Base-by-base conservation (phyloP, 2,797 vertebrate species). In the Brachyalestes nurse region DNA sequence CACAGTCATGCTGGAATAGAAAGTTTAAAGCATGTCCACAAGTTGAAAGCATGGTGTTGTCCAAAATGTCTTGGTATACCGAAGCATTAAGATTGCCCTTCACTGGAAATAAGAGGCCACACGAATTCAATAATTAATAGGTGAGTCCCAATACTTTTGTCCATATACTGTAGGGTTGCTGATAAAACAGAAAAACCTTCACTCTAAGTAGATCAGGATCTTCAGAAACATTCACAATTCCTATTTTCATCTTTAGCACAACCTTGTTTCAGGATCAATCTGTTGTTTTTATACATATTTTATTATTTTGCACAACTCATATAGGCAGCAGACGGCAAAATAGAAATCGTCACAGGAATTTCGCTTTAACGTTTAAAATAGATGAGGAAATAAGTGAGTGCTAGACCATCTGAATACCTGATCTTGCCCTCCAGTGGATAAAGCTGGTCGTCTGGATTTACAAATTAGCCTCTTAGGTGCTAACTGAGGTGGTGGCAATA, bases 381-480 rank as follows among this genome's bases (percentile, higher is more conserved):
- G 45, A 34, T 28, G 45, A 55, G 65, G 65, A 70, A 70, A 81
- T 42, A 23, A 53, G 28, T 76, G 65, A 53, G 45, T 9, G 7
- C 47, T n/a, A 64, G 21, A 7, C 17, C 28, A 34, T 21, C 34
- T 53, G 45, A 55, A 12, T 45, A 8, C 25, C 14, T 70, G 57
- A 74, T 58, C 28, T 42, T 14, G 55, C 23, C 40, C 34, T 34
- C 53, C 58, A 66, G 38, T 42, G 61, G 21, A 77, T 60, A 77
- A 72, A 72, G 80, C 51, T 67, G 75, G 75, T n/a, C 17, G 23
- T 42, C 49, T 82, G 62, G 62, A 60, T 74, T 74, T 60, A 38
- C 74, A 77, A 77, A 72, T 81, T 34, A 42, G 16, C 38, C 60
- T 61, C 21, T 74, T 60, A 16, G 55, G 55, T 60, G 23, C 72